Base-by-base conservation (phyloP, 2,113 vertebrate genomes). In the Ascaphus truei region DNA sequence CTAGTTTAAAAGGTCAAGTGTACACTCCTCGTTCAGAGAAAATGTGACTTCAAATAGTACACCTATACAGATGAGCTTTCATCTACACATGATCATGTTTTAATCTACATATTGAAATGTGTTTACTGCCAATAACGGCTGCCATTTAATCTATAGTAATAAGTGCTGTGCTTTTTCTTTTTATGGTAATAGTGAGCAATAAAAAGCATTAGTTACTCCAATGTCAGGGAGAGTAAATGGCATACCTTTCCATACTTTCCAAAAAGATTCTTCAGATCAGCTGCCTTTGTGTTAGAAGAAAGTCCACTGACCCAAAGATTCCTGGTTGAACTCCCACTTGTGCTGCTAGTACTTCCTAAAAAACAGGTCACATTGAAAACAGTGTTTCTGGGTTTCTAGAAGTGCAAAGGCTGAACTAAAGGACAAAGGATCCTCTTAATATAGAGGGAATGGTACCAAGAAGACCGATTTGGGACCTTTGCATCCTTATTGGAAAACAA, bases 281-380 rank as follows among this genome's bases (percentile, higher is more conserved):
- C 96, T 77, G 97, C 97, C 89, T 98, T 99, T 78, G 96, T 99
- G 81, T 95, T 96, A 67, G 96, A 96, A 57, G 96, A 98, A 73
- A 99, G 84, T 77, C 97, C 97, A 36, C 96, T 99, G 81, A 99
- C 96, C 97, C 97, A 99, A 34, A 98, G 80, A 80, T 98, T 98
- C 52, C 91, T 93, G 79, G 93, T 91, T 23, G 93, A 98, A 76
- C 92, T 91, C 77, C 90, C 89, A 81, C 86, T 88, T 83, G 85
- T 83, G 61, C 91, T 83, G 72, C 90, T 85, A 75, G 82, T 73
- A 31, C 89, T 90, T 83, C 92, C 92, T 96, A 74, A 69, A 87
- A 79, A 3, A 82, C 73, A 80, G 72, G 71, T 67, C 71, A 78
- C 67, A 85, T 25, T 80, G 83, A 62, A 11, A 65, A 63, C n/a